These are phyloP conservation scores for Holothuria leucospilota DNA, from an alignment of 53 echinoderm and acorn worm genomes.

Conservation along the genomic window DNA sequence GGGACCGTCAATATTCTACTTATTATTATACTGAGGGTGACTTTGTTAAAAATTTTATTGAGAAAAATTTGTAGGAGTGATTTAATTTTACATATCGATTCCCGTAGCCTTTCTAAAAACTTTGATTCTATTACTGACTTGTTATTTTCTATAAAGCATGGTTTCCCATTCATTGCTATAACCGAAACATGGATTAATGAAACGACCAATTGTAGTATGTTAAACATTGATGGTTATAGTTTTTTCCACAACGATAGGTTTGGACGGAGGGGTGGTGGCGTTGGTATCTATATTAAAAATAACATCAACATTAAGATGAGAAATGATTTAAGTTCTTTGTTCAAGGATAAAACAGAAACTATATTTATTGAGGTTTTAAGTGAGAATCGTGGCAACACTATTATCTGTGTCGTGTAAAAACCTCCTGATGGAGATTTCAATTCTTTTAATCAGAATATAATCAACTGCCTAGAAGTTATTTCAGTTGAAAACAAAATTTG, in stretches of 20 bases:
- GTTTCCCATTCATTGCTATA: conserved; percentile 12
- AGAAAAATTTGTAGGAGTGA: neutral
- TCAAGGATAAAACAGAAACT: conserved; percentile 3
- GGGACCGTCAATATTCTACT: conserved; percentile 1
- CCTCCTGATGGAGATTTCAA: neutral
- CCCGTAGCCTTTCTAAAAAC: neutral
- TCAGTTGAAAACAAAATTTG: no score
- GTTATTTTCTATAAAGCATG: conserved; percentile 1
- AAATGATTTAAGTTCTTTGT: neutral
- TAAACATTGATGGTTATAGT: conserved; percentile 24
- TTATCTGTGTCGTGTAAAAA: neutral
- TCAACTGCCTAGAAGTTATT: no score
- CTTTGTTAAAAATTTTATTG: neutral
- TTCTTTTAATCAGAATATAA: neutral
- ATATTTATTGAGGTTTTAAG: conserved; percentile 2
- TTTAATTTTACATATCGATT: conserved; percentile 5
- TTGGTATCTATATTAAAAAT: neutral
- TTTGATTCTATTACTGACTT: neutral
- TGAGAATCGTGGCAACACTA: conserved; percentile 18
- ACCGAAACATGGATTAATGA: conserved; percentile 21
- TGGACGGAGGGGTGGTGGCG: conserved; percentile 18
- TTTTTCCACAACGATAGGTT: neutral
- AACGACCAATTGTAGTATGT: conserved; percentile 18
- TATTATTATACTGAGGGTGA: neutral
- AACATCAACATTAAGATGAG: conserved; percentile 4